These are phyloP conservation scores for Oplegnathus fasciatus DNA, from an alignment of 2,113 vertebrate genomes.

Conservation along the genomic window DNA sequence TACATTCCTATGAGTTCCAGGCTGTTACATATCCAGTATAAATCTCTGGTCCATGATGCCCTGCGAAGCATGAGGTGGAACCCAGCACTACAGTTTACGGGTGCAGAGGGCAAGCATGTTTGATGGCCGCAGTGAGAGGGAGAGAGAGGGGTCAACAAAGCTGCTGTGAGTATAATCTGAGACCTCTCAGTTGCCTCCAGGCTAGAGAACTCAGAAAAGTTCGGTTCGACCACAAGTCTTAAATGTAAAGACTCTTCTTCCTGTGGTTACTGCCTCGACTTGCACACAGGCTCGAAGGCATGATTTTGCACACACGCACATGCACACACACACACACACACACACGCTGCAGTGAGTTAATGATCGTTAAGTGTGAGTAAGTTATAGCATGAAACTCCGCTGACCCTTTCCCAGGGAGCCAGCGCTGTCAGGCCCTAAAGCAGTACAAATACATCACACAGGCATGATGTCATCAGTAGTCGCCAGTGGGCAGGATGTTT, in stretches of 20 bases:
- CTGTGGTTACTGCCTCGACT: constrained; percentile 58
- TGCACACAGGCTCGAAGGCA: constrained; percentile 36
- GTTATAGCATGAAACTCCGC: constrained; percentile 74
- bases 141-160: constrained; percentile 59
- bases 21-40: constrained; percentile 55
- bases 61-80: constrained; percentile 66
- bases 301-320: constrained; percentile 12
- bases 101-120: constrained; percentile 54
- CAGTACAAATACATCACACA: constrained; percentile 75
- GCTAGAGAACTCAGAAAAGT: constrained; percentile 36
- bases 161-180: constrained; percentile 43
- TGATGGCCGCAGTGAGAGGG: constrained; percentile 53
- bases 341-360: constrained; percentile 59
- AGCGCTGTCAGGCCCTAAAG: constrained; percentile 58
- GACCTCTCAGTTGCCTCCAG: constrained; percentile 21
- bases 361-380: constrained; percentile 68
- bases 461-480: constrained; percentile 81
- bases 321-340: neutral
- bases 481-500: constrained; percentile 80
- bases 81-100: constrained; percentile 61
- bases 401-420: constrained; percentile 72
- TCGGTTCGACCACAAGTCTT: constrained; percentile 67
- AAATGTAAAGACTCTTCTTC: constrained; percentile 70
- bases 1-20: constrained; percentile 45
- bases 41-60: constrained; percentile 62